Conservation (phyloP, 2,888 invertebrate species). For the Xestia ashworthii region DNA sequence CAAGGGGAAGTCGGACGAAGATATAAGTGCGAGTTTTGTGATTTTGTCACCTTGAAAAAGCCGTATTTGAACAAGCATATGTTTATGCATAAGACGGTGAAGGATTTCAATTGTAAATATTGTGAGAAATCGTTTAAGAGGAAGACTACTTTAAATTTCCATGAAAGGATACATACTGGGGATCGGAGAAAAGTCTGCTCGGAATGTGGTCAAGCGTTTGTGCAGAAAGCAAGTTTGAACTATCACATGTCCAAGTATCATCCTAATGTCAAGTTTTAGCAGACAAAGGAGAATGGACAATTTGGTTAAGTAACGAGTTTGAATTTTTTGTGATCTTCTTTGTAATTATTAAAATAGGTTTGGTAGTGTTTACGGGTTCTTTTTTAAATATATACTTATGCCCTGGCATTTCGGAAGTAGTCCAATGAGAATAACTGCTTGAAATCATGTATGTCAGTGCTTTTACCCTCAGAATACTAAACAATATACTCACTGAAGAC, state of each 20-base stretch:
- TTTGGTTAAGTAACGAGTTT: no score
- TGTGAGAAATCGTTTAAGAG: slow-evolving; percentile 86
- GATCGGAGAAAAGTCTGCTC: slow-evolving; percentile 82
- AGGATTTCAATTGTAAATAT: slow-evolving; percentile 83
- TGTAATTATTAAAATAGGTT: no score
- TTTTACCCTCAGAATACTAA: no score
- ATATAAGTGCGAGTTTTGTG: slow-evolving; percentile 80
- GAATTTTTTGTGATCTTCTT: no score
- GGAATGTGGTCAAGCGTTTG: slow-evolving; percentile 84
- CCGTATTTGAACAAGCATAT: slow-evolving; percentile 79
- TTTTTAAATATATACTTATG: no score
- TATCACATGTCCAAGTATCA: slow-evolving; percentile 87
- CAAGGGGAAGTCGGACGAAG: slow-evolving; percentile 80
- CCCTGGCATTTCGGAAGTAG: no score
- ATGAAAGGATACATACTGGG: slow-evolving; percentile 85
- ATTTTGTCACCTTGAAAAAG: slow-evolving; percentile 79
- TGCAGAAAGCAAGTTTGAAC: slow-evolving; percentile 86
- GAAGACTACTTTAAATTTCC: slow-evolving; percentile 77
- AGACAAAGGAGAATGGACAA: no score
- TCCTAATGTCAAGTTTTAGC: slow-evolving; percentile 61
- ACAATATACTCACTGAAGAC: no score
- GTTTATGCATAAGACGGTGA: slow-evolving; percentile 83
- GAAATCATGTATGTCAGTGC: no score
- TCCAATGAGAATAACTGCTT: no score
- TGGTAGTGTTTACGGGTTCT: no score